Conservation (phyloP, 2,797 vertebrate species). For the Gobio occitaniae region DNA sequence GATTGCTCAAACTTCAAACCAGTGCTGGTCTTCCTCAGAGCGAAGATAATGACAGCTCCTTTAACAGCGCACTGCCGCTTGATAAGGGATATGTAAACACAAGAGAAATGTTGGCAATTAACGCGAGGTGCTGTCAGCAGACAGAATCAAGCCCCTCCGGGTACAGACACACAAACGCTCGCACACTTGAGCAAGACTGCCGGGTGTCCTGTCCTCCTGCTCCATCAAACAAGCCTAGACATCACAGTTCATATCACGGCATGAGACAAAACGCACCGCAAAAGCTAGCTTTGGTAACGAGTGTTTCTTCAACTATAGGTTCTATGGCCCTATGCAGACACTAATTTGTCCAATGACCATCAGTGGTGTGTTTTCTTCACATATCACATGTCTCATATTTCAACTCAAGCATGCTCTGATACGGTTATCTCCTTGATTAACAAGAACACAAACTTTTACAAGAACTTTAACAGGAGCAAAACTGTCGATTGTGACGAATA, state of each 20-base stretch:
- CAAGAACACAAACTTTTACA: not conserved
- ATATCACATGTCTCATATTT: not conserved
- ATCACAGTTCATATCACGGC: not conserved
- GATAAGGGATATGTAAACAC: slow-evolving; percentile 25
- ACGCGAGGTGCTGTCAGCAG: not conserved
- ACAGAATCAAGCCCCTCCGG: slow-evolving; percentile 10
- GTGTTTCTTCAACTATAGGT: not conserved
- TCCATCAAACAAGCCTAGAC: slow-evolving; percentile 24
- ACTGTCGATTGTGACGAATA: no score
- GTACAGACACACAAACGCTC: not conserved
- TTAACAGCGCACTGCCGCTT: not conserved
- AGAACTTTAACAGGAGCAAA: not conserved
- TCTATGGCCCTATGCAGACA: not conserved
- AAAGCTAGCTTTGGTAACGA: not conserved
- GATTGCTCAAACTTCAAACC: slow-evolving; percentile 4
- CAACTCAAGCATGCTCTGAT: not conserved
- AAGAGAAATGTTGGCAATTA: slow-evolving; percentile 11
- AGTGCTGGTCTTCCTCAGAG: slow-evolving; percentile 29
- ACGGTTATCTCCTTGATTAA: not conserved
- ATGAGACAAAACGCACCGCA: not conserved
- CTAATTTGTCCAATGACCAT: no score
- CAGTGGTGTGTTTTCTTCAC: not conserved
- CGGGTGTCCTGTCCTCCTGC: not conserved
- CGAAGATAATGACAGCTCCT: slow-evolving; percentile 5
- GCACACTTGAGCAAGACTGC: not conserved